phyloP scores from a whole-genome alignment of 2,797 vertebrate genomes.

The Leucoraja ocellata region DNA sequence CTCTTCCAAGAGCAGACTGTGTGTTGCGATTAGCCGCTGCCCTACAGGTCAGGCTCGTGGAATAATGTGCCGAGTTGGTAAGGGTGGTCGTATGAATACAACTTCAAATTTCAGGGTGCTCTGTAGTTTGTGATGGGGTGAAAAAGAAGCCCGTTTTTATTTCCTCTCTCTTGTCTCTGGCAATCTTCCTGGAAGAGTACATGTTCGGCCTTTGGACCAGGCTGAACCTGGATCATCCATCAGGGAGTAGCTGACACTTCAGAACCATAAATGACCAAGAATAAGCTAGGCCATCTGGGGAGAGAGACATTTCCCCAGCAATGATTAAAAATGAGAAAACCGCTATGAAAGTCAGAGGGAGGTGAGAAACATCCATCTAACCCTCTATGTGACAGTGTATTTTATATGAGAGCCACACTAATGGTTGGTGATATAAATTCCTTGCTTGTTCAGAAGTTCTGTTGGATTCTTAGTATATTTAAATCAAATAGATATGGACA shows the following conservation, averaged over 20 bases:
- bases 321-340: too few relatives aligned
- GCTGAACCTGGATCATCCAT: background rate
- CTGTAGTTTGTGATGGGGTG: background rate
- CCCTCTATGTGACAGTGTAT: background rate
- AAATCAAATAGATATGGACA: background rate
- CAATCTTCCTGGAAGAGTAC: background rate
- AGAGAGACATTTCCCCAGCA: background rate
- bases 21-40: background rate
- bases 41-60: background rate
- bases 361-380: background rate
- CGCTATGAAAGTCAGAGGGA: background rate
- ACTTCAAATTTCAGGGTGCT: slow-evolving; percentile 46
- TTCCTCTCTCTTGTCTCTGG: background rate
- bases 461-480: background rate
- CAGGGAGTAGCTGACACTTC: background rate
- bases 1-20: background rate
- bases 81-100: background rate
- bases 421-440: background rate
- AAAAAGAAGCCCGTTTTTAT: background rate
- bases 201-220: background rate
- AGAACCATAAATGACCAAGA: background rate
- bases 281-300: background rate
- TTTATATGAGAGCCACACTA: background rate
- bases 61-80: too few relatives aligned
- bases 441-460: background rate